A percentile compares a stretch with the other conserved stretches of the same genome.
Evolutionary conservation across 2,113 vertebrate genomes (phyloP).

Genomic region (Sprattus sprattus): DNA sequence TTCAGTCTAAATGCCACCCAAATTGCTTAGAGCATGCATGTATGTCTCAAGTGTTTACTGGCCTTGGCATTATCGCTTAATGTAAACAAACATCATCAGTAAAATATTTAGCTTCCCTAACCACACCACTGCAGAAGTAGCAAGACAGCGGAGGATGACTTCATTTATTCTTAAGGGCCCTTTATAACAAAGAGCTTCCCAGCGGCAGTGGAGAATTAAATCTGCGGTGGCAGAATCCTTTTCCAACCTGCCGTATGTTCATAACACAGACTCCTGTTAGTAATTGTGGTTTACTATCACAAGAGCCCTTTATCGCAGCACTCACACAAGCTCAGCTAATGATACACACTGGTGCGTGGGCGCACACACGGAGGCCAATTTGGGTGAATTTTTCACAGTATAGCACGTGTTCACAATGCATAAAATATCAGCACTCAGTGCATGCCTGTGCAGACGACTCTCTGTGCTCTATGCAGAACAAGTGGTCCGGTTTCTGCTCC

Average conservation of each 20-base stretch:
- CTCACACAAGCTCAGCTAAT: neutral
- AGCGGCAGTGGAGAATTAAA: constrained; percentile 13
- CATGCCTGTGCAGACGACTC: constrained; percentile 35
- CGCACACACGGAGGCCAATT: neutral
- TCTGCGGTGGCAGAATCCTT: neutral
- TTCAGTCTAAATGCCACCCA: constrained; percentile 50
- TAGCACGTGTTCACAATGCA: constrained; percentile 29
- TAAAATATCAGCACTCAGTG: constrained; percentile 45
- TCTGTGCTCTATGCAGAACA: constrained; percentile 11
- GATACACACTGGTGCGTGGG: neutral
- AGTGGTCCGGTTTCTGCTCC: constrained; percentile 34
- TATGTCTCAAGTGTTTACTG: constrained; percentile 41
- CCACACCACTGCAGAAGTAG: constrained; percentile 39
- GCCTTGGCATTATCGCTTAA: constrained; percentile 22
- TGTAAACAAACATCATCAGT: constrained; percentile 42
- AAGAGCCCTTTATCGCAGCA: neutral
- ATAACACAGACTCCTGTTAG: neutral
- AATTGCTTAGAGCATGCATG: constrained; percentile 38
- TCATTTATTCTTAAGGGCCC: constrained; percentile 25
- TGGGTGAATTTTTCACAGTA: neutral
- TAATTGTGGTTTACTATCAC: neutral
- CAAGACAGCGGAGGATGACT: constrained; percentile 23
- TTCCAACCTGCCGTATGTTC: constrained; percentile 12
- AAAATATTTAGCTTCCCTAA: constrained; percentile 54
- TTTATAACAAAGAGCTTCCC: constrained; percentile 27